Percentiles rank a stretch among this genome's conserved stretches.
Evolutionary conservation across 2,888 invertebrate genomes (phyloP).

Genomic region (Spatulosminthurus flaviceps): DNA sequence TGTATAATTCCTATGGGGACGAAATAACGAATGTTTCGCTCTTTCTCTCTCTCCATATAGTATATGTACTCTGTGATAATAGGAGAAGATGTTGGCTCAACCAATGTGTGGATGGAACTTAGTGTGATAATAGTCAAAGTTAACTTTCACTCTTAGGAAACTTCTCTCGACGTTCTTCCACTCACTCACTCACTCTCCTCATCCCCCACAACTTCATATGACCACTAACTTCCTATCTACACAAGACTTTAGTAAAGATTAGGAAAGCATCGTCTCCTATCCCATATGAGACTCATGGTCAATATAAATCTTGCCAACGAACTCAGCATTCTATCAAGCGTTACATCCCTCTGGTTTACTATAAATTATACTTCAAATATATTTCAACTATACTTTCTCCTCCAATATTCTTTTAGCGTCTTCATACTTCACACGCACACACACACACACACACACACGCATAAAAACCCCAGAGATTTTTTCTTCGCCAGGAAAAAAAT

Average conservation of each 20-base stretch:
- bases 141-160: constrained; percentile 51
- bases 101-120: neutral
- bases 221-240: constrained; percentile 29
- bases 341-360: too few relatives aligned
- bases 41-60: too few relatives aligned
- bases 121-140: constrained; percentile 58
- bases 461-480: neutral
- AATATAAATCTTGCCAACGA: constrained; percentile 1
- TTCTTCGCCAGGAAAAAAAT: neutral
- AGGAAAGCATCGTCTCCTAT: neutral
- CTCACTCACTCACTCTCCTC: constrained; percentile 24
- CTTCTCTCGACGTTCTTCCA: neutral
- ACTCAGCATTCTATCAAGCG: neutral
- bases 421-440: neutral
- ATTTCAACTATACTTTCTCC: too few relatives aligned
- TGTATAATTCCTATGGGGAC: constrained; percentile 34
- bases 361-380: too few relatives aligned
- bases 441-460: too few relatives aligned
- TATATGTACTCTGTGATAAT: too few relatives aligned
- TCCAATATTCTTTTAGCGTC: neutral
- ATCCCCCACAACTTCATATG: neutral
- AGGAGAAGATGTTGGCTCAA: neutral
- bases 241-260: neutral
- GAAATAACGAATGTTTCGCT: constrained; percentile 27
- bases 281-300: neutral